These are phyloP conservation scores for Nestor notabilis DNA, from an alignment of 2,113 vertebrate genomes.

Conservation along the genomic window DNA sequence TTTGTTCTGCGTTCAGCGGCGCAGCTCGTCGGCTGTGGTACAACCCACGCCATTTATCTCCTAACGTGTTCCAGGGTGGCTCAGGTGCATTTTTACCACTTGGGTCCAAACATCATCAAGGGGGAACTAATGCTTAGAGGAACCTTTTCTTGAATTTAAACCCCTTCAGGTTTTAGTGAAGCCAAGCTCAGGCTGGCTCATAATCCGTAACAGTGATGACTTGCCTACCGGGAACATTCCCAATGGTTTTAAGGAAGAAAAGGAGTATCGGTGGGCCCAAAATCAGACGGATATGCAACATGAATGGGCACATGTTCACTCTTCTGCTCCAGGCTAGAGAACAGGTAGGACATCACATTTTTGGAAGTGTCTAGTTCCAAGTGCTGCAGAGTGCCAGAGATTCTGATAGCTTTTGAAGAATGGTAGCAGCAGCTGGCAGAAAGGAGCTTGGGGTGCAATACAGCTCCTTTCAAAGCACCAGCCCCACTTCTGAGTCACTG, in stretches of 20 bases:
- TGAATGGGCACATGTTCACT: rapidly evolving
- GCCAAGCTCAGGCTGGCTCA: rapidly evolving
- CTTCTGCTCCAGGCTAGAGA: background rate
- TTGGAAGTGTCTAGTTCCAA: background rate
- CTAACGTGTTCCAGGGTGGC: background rate
- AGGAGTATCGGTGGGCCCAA: background rate
- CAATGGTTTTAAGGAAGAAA: background rate
- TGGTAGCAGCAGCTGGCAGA: background rate
- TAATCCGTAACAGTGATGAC: background rate
- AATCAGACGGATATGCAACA: background rate
- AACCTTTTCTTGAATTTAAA: background rate
- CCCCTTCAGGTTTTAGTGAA: background rate
- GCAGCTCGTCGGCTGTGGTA: background rate
- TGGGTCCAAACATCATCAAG: rapidly evolving
- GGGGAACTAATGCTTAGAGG: rapidly evolving
- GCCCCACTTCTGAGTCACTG: background rate
- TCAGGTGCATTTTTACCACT: rapidly evolving
- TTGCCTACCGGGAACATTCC: background rate
- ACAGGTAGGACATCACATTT: background rate
- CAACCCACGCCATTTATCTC: background rate
- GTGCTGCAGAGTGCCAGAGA: background rate
- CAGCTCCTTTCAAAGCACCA: background rate
- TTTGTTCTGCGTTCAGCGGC: background rate
- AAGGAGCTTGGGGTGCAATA: background rate
- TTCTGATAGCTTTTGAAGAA: background rate